Evolutionary conservation across 1,140 invertebrate species (phyloP).

Genomic region (Gonioctena quinquepunctata): DNA sequence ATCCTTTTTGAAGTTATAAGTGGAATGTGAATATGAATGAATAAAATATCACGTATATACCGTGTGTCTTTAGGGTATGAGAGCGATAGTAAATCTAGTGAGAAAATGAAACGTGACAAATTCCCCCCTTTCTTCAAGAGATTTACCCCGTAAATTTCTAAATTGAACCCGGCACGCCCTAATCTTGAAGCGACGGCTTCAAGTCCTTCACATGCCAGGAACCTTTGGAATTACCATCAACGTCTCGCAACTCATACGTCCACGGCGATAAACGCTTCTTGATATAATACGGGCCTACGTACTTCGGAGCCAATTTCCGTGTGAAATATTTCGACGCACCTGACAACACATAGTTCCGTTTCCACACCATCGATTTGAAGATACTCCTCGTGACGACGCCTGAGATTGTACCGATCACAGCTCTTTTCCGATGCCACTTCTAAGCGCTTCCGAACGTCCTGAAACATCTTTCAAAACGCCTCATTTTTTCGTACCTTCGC

Average conservation of each 20-base stretch:
- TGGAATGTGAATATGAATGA: too few relatives aligned
- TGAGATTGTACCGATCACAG: slow-evolving; percentile 27
- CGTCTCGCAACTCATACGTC: neutral
- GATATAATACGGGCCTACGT: neutral
- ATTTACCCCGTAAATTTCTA: neutral
- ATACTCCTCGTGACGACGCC: slow-evolving; percentile 18
- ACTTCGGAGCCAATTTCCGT: slow-evolving; percentile 23
- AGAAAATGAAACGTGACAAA: neutral
- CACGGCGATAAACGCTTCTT: neutral
- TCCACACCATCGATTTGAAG: neutral
- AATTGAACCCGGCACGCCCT: neutral
- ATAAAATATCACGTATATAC: too few relatives aligned
- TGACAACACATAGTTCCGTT: slow-evolving; percentile 13
- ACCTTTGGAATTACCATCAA: neutral
- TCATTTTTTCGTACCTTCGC: neutral
- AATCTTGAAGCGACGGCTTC: too few relatives aligned
- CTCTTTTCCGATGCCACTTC: neutral
- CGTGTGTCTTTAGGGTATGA: too few relatives aligned
- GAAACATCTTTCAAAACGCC: neutral
- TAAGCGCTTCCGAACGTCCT: neutral
- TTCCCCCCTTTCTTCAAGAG: neutral
- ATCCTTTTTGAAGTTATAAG: too few relatives aligned
- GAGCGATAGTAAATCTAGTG: too few relatives aligned
- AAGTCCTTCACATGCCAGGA: neutral
- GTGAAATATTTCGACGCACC: slow-evolving; percentile 13